Evolutionary conservation across 1,140 invertebrate species (phyloP), one percentile per base, ranked within the genome.

Genomic region (Asbolus verrucosus): DNA sequence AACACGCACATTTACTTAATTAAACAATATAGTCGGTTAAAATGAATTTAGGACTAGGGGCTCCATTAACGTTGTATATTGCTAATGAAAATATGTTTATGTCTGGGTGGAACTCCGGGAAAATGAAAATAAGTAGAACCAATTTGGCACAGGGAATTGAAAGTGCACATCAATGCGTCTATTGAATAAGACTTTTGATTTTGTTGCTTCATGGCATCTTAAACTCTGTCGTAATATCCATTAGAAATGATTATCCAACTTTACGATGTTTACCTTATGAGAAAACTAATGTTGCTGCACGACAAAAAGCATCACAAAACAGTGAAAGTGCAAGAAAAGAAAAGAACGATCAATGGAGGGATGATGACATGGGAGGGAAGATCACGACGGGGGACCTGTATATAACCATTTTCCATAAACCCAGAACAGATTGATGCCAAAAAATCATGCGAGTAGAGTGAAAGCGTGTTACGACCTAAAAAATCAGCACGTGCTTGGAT

Each of bases 281-380:
- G 46, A 54, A 54, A 54, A 54, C 46, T n/a, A n/a, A n/a, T n/a
- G n/a, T n/a, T n/a, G 24, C 3, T 46, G 15, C 15, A 46, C 15
- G 1, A 54, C 46, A 54, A 54, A 27, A 36, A 36, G 33, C 33
- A 11, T 36, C 33, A 8, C 14, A 2, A n/a, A 38, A 6, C 21
- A 54, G 46, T 54, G 46, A 54, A 54, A 54, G 46, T 54, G 46
- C n/a, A 54, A 54, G 46, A 54, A 54, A 54, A 19, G 18, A 54
- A 27, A 54, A 54, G 21, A n/a, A n/a, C n/a, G n/a, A n/a, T 13
- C 19, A 24, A 54, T 54, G 46, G 46, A 31, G 46, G 46, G 46
- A 27, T 54, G 46, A 27, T 27, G 19, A n/a, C 14, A 3, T 24
- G 46, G 46, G 14, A 50, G 11, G 46, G 46, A 54, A 54, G 21